Base-by-base conservation (phyloP, 2,113 vertebrate genomes). In the Mastomys coucha region DNA sequence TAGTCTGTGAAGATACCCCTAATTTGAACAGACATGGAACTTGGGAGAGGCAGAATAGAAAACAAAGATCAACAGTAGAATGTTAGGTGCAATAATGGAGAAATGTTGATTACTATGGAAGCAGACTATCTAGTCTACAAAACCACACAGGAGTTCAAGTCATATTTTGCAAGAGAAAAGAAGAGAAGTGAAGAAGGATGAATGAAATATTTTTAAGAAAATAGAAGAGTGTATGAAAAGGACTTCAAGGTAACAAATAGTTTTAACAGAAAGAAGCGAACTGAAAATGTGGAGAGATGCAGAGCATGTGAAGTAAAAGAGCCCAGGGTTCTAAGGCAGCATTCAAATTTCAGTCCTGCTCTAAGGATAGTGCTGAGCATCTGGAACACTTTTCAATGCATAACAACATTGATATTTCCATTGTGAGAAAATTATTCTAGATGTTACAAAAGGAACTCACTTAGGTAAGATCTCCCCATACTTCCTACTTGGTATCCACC, bases 131-230 rank as follows among this genome's bases (percentile, higher is more conserved):
- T 1, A 28, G 20, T 63, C 86, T 91, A 33, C 20, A 93, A 85
- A 88, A 10, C 17, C 39, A 80, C 17, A 67, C 9, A 56, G 31
- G 14, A 81, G 36, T 77, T 81, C 45, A 89, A 39, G 36, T 3
- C 70, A 26, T 87, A 5, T 73, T 93, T 96, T 87, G 39, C 51
- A 26, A 0, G 24, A 4, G 3, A 91, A 53, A 90, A 84, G 28
- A 75, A 92, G 28, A 60, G 51, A 53, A 60, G 7, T 85, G 49
- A 88, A 77, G 53, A 93, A 45, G 1, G 8, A 0, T 39, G 7
- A 31, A 85, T 4, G 17, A 22, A 20, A 94, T 24, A 93, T 77
- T 94, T 94, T 26, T 49, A 81, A 72, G n/a, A 89, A 88, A 24
- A 94, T 26, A 85, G 16, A 10, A 77, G 7, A 82, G 2, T 28